A percentile compares a stretch with the other conserved stretches of the same genome.
These are phyloP conservation scores for Erebia ligea DNA, from an alignment of 2,888 invertebrate species.

Conservation along the genomic window DNA sequence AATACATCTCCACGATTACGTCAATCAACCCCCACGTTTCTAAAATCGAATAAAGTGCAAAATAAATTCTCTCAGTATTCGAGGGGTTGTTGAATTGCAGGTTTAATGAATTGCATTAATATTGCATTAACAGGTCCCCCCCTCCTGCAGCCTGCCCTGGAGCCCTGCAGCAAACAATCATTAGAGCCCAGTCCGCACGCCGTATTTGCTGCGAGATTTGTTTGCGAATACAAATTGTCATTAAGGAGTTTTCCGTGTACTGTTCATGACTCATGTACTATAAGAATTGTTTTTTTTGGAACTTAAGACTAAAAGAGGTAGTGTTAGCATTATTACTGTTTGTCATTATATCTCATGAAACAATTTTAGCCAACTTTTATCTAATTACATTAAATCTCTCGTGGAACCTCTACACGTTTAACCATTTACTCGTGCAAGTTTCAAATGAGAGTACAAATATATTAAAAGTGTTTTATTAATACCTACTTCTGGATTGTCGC, in stretches of 20 bases:
- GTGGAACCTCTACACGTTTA: too few relatives aligned
- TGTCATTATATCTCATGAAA: too few relatives aligned
- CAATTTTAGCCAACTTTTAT: too few relatives aligned
- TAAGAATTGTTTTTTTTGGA: background rate
- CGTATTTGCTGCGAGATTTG: slow-evolving; percentile 72
- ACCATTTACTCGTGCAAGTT: too few relatives aligned
- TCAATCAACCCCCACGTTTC: slow-evolving; percentile 34
- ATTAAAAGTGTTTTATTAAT: too few relatives aligned
- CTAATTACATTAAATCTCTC: too few relatives aligned
- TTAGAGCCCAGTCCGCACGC: slow-evolving; percentile 61
- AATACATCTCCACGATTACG: slow-evolving; percentile 1
- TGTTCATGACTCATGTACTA: slow-evolving; percentile 21
- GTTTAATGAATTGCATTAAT: slow-evolving; percentile 84
- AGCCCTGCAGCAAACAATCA: slow-evolving; percentile 75
- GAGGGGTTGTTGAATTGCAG: slow-evolving; percentile 69
- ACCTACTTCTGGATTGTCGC: too few relatives aligned
- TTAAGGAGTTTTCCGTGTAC: slow-evolving; percentile 34
- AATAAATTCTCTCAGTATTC: slow-evolving; percentile 42
- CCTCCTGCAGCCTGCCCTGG: slow-evolving; percentile 1
- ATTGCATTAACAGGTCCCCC: slow-evolving; percentile 78
- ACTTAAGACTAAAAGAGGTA: background rate
- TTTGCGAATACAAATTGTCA: slow-evolving; percentile 79
- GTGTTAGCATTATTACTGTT: too few relatives aligned
- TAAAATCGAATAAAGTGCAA: slow-evolving; percentile 47
- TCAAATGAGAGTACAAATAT: too few relatives aligned